phyloP scores from a whole-genome alignment of 2,888 invertebrate genomes.

The Zygaena filipendulae region DNA sequence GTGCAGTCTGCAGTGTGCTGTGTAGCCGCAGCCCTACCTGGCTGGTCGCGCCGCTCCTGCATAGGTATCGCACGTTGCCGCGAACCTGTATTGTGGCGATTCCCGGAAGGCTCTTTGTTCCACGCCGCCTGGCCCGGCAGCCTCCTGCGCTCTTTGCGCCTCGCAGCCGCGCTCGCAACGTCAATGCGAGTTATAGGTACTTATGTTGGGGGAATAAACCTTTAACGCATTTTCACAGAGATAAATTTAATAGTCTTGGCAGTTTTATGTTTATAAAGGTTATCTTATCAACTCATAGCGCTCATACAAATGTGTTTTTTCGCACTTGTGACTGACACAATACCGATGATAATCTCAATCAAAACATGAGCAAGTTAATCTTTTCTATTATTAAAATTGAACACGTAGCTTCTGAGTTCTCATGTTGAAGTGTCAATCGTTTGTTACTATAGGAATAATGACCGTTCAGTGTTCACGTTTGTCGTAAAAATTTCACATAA shows the following conservation, averaged over 20 bases:
- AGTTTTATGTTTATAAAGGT: too few relatives aligned
- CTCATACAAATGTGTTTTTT: too few relatives aligned
- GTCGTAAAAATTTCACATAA: too few relatives aligned
- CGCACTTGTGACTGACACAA: neutral
- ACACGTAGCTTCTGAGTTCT: too few relatives aligned
- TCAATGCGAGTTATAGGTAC: constrained; percentile 17
- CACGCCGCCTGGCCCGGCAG: constrained; percentile 32
- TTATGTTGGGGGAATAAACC: constrained; percentile 30
- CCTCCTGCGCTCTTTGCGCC: constrained; percentile 23
- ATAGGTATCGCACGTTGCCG: constrained; percentile 65
- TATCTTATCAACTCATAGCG: too few relatives aligned
- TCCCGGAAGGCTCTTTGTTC: constrained; percentile 65
- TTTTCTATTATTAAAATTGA: too few relatives aligned
- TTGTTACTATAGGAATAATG: too few relatives aligned
- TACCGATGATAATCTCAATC: neutral
- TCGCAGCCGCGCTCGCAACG: constrained; percentile 23
- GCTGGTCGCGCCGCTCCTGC: constrained; percentile 52
- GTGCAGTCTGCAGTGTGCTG: constrained; percentile 15
- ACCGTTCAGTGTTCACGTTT: too few relatives aligned
- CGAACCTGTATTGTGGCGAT: constrained; percentile 66
- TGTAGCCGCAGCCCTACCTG: constrained; percentile 38
- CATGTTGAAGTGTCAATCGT: too few relatives aligned
- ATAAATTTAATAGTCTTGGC: too few relatives aligned
- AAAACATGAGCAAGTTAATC: too few relatives aligned
- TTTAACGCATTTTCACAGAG: constrained; percentile 23